These are phyloP conservation scores for Julus scanicus DNA, from an alignment of 2,888 invertebrate genomes.

Conservation along the genomic window DNA sequence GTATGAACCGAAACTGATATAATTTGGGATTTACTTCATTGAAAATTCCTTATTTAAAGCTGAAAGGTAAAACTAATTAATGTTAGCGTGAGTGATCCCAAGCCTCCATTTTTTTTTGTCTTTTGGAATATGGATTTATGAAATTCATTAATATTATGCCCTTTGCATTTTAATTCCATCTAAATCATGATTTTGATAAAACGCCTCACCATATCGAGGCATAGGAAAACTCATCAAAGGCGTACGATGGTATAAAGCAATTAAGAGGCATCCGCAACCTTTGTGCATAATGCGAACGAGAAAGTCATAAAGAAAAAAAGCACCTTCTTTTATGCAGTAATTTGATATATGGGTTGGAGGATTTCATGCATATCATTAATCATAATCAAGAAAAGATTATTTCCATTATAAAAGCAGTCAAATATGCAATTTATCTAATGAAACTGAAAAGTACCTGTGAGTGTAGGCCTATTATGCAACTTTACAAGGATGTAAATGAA, in stretches of 20 bases:
- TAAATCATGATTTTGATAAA: slow-evolving; percentile 1
- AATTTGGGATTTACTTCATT: neutral
- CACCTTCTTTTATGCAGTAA: neutral
- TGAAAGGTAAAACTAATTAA: neutral
- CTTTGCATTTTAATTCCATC: neutral
- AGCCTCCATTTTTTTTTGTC: neutral
- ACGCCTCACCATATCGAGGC: neutral
- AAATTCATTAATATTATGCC: slow-evolving; percentile 8
- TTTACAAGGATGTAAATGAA: no score
- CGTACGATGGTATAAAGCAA: neutral
- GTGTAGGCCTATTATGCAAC: neutral
- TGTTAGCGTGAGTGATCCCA: neutral
- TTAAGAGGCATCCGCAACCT: neutral
- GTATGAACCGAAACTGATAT: neutral
- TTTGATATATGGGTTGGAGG: slow-evolving; percentile 1
- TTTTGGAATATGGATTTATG: neutral
- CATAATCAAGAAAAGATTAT: slow-evolving; percentile 19
- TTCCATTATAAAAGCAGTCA: slow-evolving; percentile 10
- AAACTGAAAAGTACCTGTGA: slow-evolving; percentile 3
- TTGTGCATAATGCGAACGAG: neutral
- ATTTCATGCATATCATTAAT: slow-evolving; percentile 2
- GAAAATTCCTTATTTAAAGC: neutral
- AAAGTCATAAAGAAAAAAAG: neutral
- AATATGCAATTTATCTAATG: slow-evolving; percentile 11
- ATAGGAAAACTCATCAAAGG: neutral